Conservation (phyloP, 2,888 invertebrate genomes). For the Diaprepes abbreviatus region DNA sequence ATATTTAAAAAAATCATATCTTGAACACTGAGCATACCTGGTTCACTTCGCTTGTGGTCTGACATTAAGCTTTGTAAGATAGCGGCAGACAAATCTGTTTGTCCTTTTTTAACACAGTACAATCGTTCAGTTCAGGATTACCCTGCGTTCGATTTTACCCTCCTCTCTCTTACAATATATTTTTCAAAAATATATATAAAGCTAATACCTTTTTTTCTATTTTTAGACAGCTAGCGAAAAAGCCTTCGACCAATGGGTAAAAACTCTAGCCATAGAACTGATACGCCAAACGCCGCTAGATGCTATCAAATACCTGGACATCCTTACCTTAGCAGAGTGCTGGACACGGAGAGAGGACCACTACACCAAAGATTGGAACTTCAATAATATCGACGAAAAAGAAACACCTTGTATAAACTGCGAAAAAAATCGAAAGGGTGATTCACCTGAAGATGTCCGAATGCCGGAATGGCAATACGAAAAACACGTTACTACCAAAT, state of each 20-base stretch:
- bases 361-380: constrained; percentile 61
- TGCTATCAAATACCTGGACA: constrained; percentile 80
- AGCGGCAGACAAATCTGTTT: no score
- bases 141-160: no score
- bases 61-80: no score
- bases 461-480: constrained; percentile 14
- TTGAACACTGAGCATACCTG: no score
- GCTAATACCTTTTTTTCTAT: constrained; percentile 53
- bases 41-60: no score
- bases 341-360: constrained; percentile 53
- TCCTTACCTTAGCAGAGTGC: constrained; percentile 72
- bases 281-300: constrained; percentile 82
- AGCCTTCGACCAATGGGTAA: constrained; percentile 81
- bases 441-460: background rate
- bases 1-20: no score
- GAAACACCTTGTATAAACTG: constrained; percentile 40
- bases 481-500: background rate
- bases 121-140: no score
- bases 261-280: constrained; percentile 80
- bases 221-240: constrained; percentile 79
- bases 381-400: constrained; percentile 38
- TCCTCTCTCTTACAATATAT: no score
- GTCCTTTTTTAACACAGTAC: no score
- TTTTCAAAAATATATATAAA: no score
- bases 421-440: constrained; percentile 26